Base-by-base conservation (phyloP, 1,140 invertebrate genomes). In the Heterodera carotae region DNA sequence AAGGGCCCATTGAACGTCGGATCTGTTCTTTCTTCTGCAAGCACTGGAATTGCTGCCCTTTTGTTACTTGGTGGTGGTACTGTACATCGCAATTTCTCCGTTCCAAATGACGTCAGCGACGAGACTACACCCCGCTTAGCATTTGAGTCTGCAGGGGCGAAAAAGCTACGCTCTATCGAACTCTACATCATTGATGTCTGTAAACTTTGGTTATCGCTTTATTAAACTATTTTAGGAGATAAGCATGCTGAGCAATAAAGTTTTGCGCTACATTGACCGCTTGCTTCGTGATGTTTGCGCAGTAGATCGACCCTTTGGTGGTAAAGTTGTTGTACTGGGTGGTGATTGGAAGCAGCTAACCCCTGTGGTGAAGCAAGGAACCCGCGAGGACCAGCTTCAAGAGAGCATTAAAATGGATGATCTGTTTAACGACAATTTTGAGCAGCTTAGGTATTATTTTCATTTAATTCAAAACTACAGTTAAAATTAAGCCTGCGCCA, bases 311-410 rank as follows among this genome's bases (percentile, higher is more conserved):
- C 84, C 80, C 60, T 88, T 84, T 76, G 83, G 85, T 25, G 84
- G 86, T n/a, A 80, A 79, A 62, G 56, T 80, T 7, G 69, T 86
- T 0, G 27, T 88, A 22, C 59, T 88, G 6, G 82, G 82, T 6
- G 84, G 86, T 27, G 86, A 87, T 76, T 87, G 84, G 76, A 64
- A 81, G 10, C 86, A 87, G 78, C 80, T 73, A 4, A 53, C 84
- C 12, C 84, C 84, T n/a, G 79, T 88, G 4, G 79, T 81, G 22
- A 33, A 69, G 25, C 34, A 76, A 2, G 22, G 27, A 0, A 76
- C 43, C 6, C 39, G 29, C 18, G 67, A 62, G n/a, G 68, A 81
- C 31, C 27, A 69, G 27, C 36, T 69, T 5, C 48, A 53, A 27
- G 79, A 56, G 36, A 67, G 66, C 66, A 67, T 67, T n/a, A 34